Percentiles rank a stretch among this genome's conserved stretches.
These are phyloP conservation scores for Malacoctenus gilli DNA, from an alignment of 2,797 vertebrate species.

Conservation along the genomic window DNA sequence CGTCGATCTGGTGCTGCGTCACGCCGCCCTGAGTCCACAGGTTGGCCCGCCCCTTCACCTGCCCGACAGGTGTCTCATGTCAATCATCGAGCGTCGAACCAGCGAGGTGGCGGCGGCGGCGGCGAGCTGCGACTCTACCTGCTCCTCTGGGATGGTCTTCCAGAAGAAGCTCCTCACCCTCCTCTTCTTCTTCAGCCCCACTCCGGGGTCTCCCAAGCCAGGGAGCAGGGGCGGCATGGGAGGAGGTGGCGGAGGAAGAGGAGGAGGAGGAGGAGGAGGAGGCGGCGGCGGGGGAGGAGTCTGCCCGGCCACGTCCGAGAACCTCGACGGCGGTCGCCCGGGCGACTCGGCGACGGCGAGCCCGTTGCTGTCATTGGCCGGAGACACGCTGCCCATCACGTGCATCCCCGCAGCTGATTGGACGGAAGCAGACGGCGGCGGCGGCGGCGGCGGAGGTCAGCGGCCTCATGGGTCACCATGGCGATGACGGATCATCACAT, in stretches of 20 bases:
- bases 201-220: constrained; percentile 56
- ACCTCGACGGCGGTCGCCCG: constrained; percentile 17
- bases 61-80: constrained; percentile 21
- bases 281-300: constrained; percentile 15
- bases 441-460: constrained; percentile 6
- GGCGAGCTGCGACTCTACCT: constrained; percentile 72
- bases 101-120: too few species aligned
- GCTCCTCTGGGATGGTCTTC: constrained; percentile 93
- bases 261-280: constrained; percentile 52
- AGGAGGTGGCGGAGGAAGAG: constrained; percentile 68
- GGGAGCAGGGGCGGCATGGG: constrained; percentile 67
- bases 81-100: too few species aligned
- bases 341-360: constrained; percentile 65
- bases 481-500: too few species aligned
- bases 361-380: constrained; percentile 84
- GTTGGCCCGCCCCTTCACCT: constrained; percentile 88
- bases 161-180: constrained; percentile 92
- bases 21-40: constrained; percentile 88
- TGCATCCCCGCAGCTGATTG: constrained; percentile 82
- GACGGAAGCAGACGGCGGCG: constrained; percentile 9
- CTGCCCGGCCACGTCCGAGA: constrained; percentile 4
- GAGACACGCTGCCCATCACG: constrained; percentile 90
- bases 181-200: constrained; percentile 80
- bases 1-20: constrained; percentile 86
- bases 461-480: constrained; percentile 20